Base-by-base conservation (phyloP, 1,140 invertebrate genomes). In the Cardiocondyla obscurior region DNA sequence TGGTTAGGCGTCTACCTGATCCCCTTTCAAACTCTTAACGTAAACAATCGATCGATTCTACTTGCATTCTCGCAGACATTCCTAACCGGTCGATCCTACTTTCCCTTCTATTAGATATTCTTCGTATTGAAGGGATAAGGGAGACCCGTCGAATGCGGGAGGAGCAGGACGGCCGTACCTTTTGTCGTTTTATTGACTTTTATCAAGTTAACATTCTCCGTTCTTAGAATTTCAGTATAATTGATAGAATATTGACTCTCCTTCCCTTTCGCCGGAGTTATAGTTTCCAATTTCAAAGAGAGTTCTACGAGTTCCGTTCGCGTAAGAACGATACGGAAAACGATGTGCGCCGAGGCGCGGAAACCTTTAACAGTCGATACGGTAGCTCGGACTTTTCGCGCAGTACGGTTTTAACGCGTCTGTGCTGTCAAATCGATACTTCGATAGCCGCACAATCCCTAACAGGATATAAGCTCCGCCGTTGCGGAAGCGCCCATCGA, bases 31-130 rank as follows among this genome's bases (percentile, higher is more conserved):
- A 69, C 36, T 62, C 44, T 25, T 53, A 55, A 70, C 53, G 82
- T 84, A 85, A 85, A 85, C 84, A 85, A 84, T 65, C 85, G 57
- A 73, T 85, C 64, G 85, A 62, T 46, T 83, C 42, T 14, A 53
- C 51, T 42, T 39, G 69, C 58, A 44, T 55, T 62, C 33, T 53
- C 16, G 14, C 55, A 57, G 51, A 42, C 62, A 19, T 79, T 51
- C 62, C 19, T 30, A 30, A 3, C 28, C 25, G 22, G 58, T 46
- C 74, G 49, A 79, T 69, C 33, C 49, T 22, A 79, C 51, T 67
- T 69, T 53, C 25, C 16, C 7, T 67, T 67, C 60, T 33, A 16
- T 69, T 69, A 30, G 33, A 39, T 42, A 55, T 12, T 25, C 25
- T 53, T n/a, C 33, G 16, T 25, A 19, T 67, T 36, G 22, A 69